Conservation (phyloP, 2,888 invertebrate genomes). For the Himalopsyche japonica region DNA sequence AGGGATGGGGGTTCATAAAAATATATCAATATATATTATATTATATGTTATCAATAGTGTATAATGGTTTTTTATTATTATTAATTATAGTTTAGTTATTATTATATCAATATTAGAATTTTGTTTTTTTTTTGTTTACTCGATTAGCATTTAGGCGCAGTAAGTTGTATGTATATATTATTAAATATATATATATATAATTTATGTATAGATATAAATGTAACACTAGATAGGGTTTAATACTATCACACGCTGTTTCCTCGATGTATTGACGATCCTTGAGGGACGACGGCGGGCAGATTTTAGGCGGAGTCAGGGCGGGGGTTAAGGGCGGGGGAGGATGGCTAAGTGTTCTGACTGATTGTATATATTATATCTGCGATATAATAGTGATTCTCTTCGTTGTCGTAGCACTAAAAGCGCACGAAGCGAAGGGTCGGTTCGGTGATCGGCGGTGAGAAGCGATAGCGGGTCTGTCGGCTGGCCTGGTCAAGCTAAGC, state of each 20-base stretch:
- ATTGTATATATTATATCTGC: conserved; percentile 5
- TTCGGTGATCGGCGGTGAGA: conserved; percentile 54
- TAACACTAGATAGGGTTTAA: conserved; percentile 19
- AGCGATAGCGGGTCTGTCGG: conserved; percentile 20
- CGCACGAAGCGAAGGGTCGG: conserved; percentile 52
- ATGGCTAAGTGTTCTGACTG: conserved; percentile 32
- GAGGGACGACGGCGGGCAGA: conserved; percentile 51
- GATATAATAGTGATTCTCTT: conserved; percentile 15
- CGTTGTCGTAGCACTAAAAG: conserved; percentile 42
- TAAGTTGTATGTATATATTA: conserved; percentile 1
- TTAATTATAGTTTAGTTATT: conserved; percentile 28
- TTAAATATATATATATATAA: background rate
- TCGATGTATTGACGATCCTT: conserved; percentile 56
- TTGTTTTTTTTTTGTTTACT: conserved; percentile 30
- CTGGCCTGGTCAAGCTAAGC: conserved; percentile 31
- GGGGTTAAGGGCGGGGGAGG: conserved; percentile 54
- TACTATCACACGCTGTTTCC: conserved; percentile 59
- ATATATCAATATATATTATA: conserved; percentile 35
- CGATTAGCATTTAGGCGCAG: conserved; percentile 19
- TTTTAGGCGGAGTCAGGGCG: conserved; percentile 49
- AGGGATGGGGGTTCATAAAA: conserved; percentile 33
- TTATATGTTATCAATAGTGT: conserved; percentile 20
- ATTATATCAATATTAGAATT: conserved; percentile 39
- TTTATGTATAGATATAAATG: conserved; percentile 5
- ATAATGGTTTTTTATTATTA: conserved; percentile 21